A percentile compares a stretch with the other conserved stretches of the same genome.
Conservation (phyloP, 2,797 vertebrate genomes). For the Naso thynnoides region DNA sequence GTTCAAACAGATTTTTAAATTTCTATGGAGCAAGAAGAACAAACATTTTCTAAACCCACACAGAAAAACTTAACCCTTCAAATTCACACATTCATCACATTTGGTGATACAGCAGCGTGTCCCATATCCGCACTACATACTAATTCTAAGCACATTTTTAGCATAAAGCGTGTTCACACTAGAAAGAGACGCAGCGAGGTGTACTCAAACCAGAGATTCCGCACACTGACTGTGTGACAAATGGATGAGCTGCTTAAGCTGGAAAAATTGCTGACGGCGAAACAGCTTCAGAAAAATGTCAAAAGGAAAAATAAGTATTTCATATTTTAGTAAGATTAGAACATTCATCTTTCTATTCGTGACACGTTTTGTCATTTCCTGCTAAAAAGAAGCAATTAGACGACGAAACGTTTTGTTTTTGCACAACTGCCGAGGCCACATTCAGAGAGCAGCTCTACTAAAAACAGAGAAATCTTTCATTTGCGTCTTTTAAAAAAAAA, state of each 20-base stretch:
- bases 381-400: not conserved
- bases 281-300: not conserved
- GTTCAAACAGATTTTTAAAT: not conserved
- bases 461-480: too few species aligned
- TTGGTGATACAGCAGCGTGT: not conserved
- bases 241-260: not conserved
- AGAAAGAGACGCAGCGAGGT: too few species aligned
- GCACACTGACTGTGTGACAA: too few species aligned
- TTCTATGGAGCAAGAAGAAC: not conserved
- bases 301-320: not conserved
- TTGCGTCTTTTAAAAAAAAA: too few species aligned
- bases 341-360: not conserved
- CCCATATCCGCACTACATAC: not conserved
- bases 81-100: constrained; percentile 8
- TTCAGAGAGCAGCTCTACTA: too few species aligned
- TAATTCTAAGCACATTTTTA: not conserved
- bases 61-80: not conserved
- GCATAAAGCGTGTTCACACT: not conserved
- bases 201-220: too few species aligned
- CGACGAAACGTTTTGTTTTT: not conserved
- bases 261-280: not conserved
- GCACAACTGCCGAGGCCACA: too few species aligned
- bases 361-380: not conserved
- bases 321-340: not conserved
- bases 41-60: not conserved